These are phyloP conservation scores for Etheostoma perlongum DNA, from an alignment of 2,797 vertebrate species.

Conservation along the genomic window DNA sequence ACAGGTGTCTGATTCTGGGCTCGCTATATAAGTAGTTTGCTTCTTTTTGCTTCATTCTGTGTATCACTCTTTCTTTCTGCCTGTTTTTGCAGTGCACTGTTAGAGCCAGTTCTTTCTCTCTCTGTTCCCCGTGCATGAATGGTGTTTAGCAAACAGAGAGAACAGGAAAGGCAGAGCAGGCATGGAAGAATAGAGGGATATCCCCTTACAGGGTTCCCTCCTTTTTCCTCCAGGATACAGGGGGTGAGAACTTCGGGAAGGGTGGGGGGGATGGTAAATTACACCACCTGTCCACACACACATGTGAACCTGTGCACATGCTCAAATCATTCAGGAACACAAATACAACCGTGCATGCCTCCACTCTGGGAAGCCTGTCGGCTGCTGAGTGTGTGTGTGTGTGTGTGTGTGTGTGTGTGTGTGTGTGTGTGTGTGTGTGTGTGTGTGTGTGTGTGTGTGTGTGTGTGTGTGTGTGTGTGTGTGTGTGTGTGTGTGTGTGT, in stretches of 20 bases:
- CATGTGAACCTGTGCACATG: conserved; percentile 16
- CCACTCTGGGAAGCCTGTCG: conserved; percentile 15
- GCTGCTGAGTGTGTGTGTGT: conserved; percentile 11
- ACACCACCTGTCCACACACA: conserved; percentile 71
- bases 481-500: conserved; percentile 32
- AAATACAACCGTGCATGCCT: conserved; percentile 3
- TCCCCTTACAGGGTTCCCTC: conserved; percentile 86
- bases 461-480: too few relatives aligned
- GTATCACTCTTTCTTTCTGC: not conserved
- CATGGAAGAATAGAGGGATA: conserved; percentile 89
- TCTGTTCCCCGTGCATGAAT: conserved; percentile 73
- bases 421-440: conserved; percentile 28
- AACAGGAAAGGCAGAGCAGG: conserved; percentile 87
- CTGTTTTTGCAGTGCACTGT: conserved; percentile 48
- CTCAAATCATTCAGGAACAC: conserved; percentile 30
- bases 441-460: conserved; percentile 32
- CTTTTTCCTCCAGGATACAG: conserved; percentile 84
- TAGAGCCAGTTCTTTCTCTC: conserved; percentile 47
- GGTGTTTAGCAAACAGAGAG: conserved; percentile 85
- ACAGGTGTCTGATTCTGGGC: conserved; percentile 39
- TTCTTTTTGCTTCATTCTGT: conserved; percentile 12
- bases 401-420: conserved; percentile 5
- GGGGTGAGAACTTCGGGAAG: conserved; percentile 72
- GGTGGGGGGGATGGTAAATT: conserved; percentile 60
- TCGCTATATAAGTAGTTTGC: conserved; percentile 11